phyloP scores from a whole-genome alignment of 1,140 invertebrate species.

The Tetragonula clypearis region DNA sequence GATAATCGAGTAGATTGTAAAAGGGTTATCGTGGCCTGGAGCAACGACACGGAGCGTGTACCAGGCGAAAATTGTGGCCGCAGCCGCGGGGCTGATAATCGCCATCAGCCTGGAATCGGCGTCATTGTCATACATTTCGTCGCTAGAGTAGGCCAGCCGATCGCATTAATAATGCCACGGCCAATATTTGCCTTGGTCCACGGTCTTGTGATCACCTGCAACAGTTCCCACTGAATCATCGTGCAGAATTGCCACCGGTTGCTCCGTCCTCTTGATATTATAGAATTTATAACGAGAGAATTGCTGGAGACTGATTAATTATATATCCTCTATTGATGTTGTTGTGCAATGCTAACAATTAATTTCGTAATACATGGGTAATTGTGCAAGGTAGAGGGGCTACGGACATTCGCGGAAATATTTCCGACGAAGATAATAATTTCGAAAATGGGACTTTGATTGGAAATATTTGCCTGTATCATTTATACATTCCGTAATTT shows the following conservation, averaged over 20 bases:
- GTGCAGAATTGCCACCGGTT: neutral
- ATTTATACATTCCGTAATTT: too few species aligned
- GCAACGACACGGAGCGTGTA: neutral
- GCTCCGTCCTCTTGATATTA: neutral
- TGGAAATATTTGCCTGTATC: too few species aligned
- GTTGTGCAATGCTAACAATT: too few species aligned
- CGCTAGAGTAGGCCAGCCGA: neutral
- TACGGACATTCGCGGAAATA: too few species aligned
- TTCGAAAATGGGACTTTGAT: too few species aligned
- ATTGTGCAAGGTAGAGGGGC: too few species aligned
- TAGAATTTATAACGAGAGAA: neutral
- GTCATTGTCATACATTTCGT: constrained; percentile 9
- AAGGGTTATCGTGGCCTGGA: too few species aligned
- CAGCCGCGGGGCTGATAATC: constrained; percentile 6
- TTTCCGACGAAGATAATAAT: too few species aligned
- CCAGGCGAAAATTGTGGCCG: neutral
- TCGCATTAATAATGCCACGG: constrained; percentile 5
- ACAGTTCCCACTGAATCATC: neutral
- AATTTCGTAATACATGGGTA: too few species aligned
- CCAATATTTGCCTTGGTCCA: constrained; percentile 2
- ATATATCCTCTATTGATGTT: neutral
- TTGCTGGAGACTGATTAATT: neutral
- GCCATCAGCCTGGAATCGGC: neutral
- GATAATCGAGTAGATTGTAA: neutral
- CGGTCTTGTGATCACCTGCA: neutral